phyloP scores from a whole-genome alignment of 2,888 invertebrate genomes.

The Callyntrura guangdongensis region DNA sequence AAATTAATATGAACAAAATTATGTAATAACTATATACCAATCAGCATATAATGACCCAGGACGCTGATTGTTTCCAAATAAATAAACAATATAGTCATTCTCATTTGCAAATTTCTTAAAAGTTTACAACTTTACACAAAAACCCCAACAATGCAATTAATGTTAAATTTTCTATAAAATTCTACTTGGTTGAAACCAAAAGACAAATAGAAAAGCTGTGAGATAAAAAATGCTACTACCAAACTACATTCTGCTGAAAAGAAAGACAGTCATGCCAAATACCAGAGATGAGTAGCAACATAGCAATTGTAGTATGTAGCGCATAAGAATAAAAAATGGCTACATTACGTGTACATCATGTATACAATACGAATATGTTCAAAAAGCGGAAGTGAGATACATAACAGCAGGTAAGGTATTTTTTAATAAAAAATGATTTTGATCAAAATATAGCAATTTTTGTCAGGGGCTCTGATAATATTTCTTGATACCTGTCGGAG shows the following conservation, averaged over 20 bases:
- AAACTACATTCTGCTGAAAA: not conserved
- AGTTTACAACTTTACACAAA: no score
- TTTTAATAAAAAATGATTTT: not conserved
- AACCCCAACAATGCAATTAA: no score
- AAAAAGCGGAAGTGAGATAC: not conserved
- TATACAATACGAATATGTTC: not conserved
- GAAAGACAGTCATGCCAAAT: not conserved
- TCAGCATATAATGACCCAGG: no score
- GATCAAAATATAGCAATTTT: not conserved
- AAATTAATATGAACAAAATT: no score
- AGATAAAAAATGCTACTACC: not conserved
- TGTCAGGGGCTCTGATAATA: not conserved
- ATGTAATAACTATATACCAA: no score
- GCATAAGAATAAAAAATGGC: not conserved
- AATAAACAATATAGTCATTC: no score
- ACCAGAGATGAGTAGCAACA: no score
- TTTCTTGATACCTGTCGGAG: slow-evolving; percentile 82
- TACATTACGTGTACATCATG: not conserved
- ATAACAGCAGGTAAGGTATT: not conserved
- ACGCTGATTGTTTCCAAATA: no score
- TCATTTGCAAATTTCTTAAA: no score
- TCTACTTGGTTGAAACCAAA: no score
- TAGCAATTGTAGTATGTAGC: no score
- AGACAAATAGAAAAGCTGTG: not conserved
- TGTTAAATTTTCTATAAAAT: no score